phyloP scores from a whole-genome alignment of 2,888 invertebrate genomes.

The Dinocampus coccinellae region DNA sequence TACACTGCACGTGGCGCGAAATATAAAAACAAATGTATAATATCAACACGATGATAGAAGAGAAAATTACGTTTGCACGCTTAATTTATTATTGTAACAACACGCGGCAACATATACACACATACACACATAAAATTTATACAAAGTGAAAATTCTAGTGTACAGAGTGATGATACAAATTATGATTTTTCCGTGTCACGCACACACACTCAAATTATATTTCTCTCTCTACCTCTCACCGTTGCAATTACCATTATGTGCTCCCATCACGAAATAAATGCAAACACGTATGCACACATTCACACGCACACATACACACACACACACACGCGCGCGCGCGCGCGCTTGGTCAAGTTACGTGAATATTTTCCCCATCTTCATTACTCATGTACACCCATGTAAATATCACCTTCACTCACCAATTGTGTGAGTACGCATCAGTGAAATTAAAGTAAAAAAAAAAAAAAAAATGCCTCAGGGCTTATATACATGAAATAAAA shows the following conservation, averaged over 20 bases:
- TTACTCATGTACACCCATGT: constrained; percentile 35
- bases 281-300: constrained; percentile 41
- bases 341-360: constrained; percentile 23
- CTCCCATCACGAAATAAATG: constrained; percentile 47
- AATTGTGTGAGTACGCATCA: not conserved
- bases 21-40: constrained; percentile 46
- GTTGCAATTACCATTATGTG: constrained; percentile 1
- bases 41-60: constrained; percentile 43
- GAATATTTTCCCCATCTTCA: constrained; percentile 39
- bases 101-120: constrained; percentile 19
- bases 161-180: constrained; percentile 40
- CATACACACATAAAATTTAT: not conserved
- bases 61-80: constrained; percentile 41
- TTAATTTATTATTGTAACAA: constrained; percentile 42
- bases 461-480: constrained; percentile 1
- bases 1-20: constrained; percentile 44
- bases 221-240: not conserved
- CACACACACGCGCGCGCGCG: constrained; percentile 39
- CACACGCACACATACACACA: constrained; percentile 29
- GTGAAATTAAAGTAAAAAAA: not conserved
- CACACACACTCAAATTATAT: constrained; percentile 15
- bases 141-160: too few species aligned
- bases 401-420: not conserved
- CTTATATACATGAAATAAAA: not conserved
- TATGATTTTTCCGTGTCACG: constrained; percentile 38